A percentile compares a stretch with the other conserved stretches of the same genome.
phyloP scores from a whole-genome alignment of 2,113 vertebrate genomes.

The Odobenus rosmarus region DNA sequence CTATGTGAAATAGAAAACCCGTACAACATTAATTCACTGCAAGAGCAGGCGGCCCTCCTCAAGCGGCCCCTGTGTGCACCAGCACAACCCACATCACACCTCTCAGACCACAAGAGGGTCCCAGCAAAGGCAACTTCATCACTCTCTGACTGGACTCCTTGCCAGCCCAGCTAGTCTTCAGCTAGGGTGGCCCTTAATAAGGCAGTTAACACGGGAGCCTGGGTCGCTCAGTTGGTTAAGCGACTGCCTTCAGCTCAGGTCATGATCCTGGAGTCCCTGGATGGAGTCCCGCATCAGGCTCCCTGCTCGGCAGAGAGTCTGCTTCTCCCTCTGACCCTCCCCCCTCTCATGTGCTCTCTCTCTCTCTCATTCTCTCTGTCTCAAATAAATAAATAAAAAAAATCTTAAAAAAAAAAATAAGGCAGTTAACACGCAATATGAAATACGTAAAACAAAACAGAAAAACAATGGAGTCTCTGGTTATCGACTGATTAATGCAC shows the following conservation, averaged over 20 bases:
- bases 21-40: not conserved
- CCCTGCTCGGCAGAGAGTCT: no score
- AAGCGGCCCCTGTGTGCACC: rapidly evolving
- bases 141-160: not conserved
- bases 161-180: not conserved
- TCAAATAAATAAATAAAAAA: no score
- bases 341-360: no score
- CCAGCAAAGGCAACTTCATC: no score
- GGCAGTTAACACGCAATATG: not conserved
- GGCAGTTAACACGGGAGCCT: not conserved
- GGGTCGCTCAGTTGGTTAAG: no score
- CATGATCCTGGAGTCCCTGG: no score
- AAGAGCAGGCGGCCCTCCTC: not conserved
- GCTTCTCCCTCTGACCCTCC: no score
- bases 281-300: no score
- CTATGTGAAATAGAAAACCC: not conserved
- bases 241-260: no score
- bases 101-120: no score
- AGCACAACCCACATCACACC: not conserved
- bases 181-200: not conserved
- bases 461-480: not conserved
- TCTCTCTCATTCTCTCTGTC: no score
- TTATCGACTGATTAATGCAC: not conserved
- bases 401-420: no score
- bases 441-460: not conserved